phyloP scores from a whole-genome alignment of 2,797 vertebrate species.

The Danio aesculapii region DNA sequence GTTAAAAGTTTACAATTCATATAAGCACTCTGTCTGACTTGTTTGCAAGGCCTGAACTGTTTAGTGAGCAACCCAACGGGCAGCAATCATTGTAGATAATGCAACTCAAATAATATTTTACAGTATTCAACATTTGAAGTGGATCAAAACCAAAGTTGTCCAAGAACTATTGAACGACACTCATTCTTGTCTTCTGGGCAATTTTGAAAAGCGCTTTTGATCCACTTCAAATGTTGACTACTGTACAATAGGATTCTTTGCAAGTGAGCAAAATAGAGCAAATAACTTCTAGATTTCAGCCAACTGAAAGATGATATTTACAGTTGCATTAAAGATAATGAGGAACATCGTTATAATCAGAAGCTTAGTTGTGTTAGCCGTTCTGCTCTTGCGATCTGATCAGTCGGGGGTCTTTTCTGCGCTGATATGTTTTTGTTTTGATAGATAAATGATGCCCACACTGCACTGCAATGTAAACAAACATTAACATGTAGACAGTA shows the following conservation, averaged over 20 bases:
- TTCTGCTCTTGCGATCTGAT: neutral
- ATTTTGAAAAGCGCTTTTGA: too few species aligned
- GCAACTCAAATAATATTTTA: too few species aligned
- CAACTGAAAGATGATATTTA: neutral
- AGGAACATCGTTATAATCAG: neutral
- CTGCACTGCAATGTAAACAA: neutral
- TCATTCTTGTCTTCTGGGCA: too few species aligned
- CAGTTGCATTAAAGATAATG: conserved; percentile 2
- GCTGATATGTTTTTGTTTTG: neutral
- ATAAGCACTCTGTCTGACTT: neutral
- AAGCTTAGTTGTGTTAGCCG: neutral
- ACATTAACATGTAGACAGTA: neutral
- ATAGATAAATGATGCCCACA: neutral
- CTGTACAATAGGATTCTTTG: neutral
- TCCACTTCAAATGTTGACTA: too few species aligned
- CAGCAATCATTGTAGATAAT: neutral
- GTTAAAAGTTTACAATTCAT: conserved; percentile 4
- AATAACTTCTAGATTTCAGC: neutral
- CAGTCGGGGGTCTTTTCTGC: neutral
- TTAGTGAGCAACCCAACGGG: too few species aligned
- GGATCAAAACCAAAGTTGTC: too few species aligned
- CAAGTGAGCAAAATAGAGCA: neutral
- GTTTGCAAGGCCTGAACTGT: too few species aligned
- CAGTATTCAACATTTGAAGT: too few species aligned
- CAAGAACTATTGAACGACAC: too few species aligned